Base-by-base conservation (phyloP, 2,797 vertebrate genomes). In the Falco columbarius region DNA sequence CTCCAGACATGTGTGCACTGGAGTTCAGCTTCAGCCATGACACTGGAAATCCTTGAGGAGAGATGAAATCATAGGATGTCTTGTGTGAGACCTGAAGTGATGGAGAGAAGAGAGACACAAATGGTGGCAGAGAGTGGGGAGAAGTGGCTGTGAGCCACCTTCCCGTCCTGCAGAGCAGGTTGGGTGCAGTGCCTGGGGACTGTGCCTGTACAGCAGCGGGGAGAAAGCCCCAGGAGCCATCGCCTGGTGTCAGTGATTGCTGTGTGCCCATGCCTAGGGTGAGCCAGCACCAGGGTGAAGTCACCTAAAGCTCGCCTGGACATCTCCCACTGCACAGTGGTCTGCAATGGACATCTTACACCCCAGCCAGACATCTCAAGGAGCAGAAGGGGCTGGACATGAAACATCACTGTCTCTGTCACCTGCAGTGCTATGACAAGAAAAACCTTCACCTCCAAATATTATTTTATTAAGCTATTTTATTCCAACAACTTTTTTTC, bases 11-110 rank as follows among this genome's bases (percentile, higher is more conserved):
- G 72, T 81, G 76, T 87, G 81, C 70, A 23, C 79, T 89, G 29
- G 85, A 79, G 72, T 91, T 95, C 89, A 92, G 70, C 91, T 90
- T 59, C 47, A 82, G 32, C 22, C 52, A 26, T 12, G 67, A 93
- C 92, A 70, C 30, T 32, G 82, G 71, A 89, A 87, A 75, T 52
- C 59, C 76, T n/a, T 11, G 36, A 51, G 89, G 63, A 65, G 56
- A 34, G 38, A 49, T 81, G 87, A 95, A 93, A 89, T 81, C 92
- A 67, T 11, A 56, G 58, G 65, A 75, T 23, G 3, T 15, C 90
- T 83, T 93, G 61, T 42, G 40, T 2, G 2, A 80, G 44, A 55
- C 29, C 38, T 21, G 4, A 82, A 70, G 22, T 1, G n/a, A 12
- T 13, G 55, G 47, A 76, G 38, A 76, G 14, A 71, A 73, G 40